These are phyloP conservation scores for Laspeyria flexula DNA, from an alignment of 2,888 invertebrate genomes.

Conservation along the genomic window DNA sequence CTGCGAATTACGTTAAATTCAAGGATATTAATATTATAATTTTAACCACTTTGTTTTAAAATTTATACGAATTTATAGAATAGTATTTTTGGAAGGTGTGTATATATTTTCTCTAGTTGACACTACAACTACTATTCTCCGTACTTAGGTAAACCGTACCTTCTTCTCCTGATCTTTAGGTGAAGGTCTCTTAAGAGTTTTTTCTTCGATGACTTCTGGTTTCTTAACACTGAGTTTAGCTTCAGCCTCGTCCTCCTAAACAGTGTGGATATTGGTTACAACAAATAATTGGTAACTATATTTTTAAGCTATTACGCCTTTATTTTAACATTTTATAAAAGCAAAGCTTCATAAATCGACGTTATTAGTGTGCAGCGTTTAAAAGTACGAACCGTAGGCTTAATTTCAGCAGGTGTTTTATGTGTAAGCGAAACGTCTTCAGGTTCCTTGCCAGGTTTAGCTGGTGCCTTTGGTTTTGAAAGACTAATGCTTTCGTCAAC, in stretches of 20 bases:
- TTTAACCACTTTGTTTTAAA: neutral
- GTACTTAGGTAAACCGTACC: too few species aligned
- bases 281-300: neutral
- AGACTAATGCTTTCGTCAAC: slow-evolving; percentile 79
- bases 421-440: slow-evolving; percentile 81
- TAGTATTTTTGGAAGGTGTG: too few species aligned
- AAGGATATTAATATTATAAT: slow-evolving; percentile 2
- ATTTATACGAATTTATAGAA: neutral
- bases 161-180: slow-evolving; percentile 67
- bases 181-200: slow-evolving; percentile 76
- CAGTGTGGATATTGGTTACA: slow-evolving; percentile 29
- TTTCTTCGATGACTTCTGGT: slow-evolving; percentile 79
- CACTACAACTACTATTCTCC: too few species aligned
- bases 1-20: slow-evolving; percentile 59
- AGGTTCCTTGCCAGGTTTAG: slow-evolving; percentile 73
- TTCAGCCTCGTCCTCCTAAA: slow-evolving; percentile 77
- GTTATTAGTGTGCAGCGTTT: neutral
- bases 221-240: slow-evolving; percentile 81
- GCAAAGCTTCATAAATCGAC: too few species aligned
- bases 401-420: slow-evolving; percentile 79
- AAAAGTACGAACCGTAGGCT: slow-evolving; percentile 75
- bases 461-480: slow-evolving; percentile 71
- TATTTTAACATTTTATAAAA: neutral
- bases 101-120: too few species aligned
- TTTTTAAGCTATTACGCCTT: slow-evolving; percentile 4